Percentiles rank a stretch among this genome's conserved stretches.
These are phyloP conservation scores for Baryphthengus martii DNA, from an alignment of 2,113 vertebrate genomes.

Conservation along the genomic window DNA sequence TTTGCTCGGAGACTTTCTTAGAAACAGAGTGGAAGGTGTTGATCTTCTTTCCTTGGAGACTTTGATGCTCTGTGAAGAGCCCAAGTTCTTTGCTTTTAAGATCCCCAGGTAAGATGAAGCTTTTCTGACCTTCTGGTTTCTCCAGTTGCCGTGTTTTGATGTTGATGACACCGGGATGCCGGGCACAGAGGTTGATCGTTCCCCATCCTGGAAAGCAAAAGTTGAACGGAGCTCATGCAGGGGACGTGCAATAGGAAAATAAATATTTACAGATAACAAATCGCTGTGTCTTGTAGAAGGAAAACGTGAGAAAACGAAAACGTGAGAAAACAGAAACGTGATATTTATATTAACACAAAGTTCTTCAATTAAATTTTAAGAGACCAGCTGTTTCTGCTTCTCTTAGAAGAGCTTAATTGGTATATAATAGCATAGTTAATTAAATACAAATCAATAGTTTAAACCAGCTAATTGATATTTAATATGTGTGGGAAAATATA, in stretches of 20 bases:
- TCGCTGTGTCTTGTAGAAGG: background rate
- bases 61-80: background rate
- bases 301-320: background rate
- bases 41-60: background rate
- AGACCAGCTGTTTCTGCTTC: conserved; percentile 73
- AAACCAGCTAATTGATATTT: conserved; percentile 82
- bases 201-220: background rate
- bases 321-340: background rate
- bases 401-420: conserved; percentile 78
- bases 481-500: conserved; percentile 75
- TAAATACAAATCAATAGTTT: conserved; percentile 82
- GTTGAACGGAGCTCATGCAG: background rate
- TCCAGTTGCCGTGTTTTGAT: rapidly evolving
- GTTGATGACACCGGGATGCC: background rate
- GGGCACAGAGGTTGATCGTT: rapidly evolving
- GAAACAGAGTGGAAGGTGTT: background rate
- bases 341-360: conserved; percentile 52
- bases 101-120: background rate
- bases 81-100: background rate
- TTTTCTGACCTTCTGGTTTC: background rate
- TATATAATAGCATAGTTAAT: conserved; percentile 81
- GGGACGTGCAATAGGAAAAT: background rate
- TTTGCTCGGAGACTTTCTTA: background rate
- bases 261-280: background rate
- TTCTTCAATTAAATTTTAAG: conserved; percentile 69